These are phyloP conservation scores for Prionailurus viverrinus DNA, from an alignment of 2,113 vertebrate genomes.

Conservation along the genomic window DNA sequence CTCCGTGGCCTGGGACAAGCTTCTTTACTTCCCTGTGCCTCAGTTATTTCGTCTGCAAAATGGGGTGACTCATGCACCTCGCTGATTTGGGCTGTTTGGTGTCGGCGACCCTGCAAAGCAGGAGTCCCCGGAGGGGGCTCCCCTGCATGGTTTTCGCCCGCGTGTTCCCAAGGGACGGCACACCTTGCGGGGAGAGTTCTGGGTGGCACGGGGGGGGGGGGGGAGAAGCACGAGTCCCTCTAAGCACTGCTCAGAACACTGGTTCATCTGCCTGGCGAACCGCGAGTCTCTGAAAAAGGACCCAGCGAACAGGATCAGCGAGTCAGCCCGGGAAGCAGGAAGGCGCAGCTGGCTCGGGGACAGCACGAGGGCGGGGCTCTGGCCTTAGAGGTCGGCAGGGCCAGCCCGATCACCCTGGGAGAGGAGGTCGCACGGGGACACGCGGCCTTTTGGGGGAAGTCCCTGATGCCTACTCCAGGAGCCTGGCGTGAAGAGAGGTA, in stretches of 20 bases:
- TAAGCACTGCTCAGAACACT: neutral
- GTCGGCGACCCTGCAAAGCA: neutral
- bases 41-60: neutral
- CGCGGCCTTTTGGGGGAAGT: neutral
- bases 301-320: neutral
- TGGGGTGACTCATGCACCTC: neutral
- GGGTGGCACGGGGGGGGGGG: neutral
- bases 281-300: neutral
- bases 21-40: neutral
- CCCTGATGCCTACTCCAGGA: neutral
- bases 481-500: neutral
- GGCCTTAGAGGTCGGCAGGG: neutral
- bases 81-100: neutral
- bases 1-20: neutral
- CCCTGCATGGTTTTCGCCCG: neutral
- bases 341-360: neutral
- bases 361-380: neutral
- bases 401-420: neutral
- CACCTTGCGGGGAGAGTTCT: neutral
- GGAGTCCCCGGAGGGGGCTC: neutral
- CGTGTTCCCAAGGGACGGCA: neutral
- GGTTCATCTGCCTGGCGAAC: neutral
- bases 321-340: constrained; percentile 5
- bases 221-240: neutral
- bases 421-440: neutral